These are phyloP conservation scores for Vanessa cardui DNA, from an alignment of 2,888 invertebrate species.

Conservation along the genomic window DNA sequence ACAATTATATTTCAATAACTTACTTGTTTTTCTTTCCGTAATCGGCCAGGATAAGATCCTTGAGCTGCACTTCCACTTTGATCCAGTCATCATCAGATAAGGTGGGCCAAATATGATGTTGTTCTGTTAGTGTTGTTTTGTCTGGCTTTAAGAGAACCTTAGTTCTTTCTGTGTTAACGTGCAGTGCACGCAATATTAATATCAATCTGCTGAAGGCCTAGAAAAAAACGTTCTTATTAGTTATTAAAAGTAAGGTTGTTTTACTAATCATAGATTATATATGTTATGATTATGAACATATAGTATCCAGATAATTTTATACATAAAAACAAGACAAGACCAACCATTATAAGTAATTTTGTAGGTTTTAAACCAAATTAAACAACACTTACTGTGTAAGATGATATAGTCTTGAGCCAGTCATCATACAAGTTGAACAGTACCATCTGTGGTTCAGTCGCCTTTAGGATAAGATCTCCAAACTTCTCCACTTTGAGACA, in stretches of 20 bases:
- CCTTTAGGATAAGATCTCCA: conserved; percentile 98
- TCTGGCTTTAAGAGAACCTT: conserved; percentile 99
- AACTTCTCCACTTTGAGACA: conserved; percentile 99
- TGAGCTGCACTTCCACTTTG: conserved; percentile 98
- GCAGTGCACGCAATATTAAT: conserved; percentile 96
- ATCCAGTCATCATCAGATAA: conserved; percentile 99
- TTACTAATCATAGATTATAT: too few relatives aligned
- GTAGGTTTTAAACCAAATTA: not conserved
- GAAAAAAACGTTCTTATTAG: conserved; percentile 2
- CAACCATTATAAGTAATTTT: not conserved
- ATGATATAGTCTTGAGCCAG: conserved; percentile 99
- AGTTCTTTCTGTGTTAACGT: conserved; percentile 99
- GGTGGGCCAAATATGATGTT: conserved; percentile 99
- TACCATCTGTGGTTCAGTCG: conserved; percentile 99
- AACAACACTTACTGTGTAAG: conserved; percentile 89
- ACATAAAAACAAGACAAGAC: not conserved
- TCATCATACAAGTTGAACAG: conserved; percentile 99
- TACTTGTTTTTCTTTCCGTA: conserved; percentile 99
- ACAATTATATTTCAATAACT: conserved; percentile 48
- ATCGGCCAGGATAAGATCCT: conserved; percentile 98
- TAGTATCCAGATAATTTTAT: too few relatives aligned
- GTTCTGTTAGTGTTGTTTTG: conserved; percentile 99
- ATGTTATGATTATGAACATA: too few relatives aligned
- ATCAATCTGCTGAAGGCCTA: conserved; percentile 98
- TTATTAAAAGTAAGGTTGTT: not conserved